A percentile compares a stretch with the other conserved stretches of the same genome.
These are phyloP conservation scores for Mastomys natalensis DNA, from an alignment of 2,113 vertebrate species.

Conservation along the genomic window DNA sequence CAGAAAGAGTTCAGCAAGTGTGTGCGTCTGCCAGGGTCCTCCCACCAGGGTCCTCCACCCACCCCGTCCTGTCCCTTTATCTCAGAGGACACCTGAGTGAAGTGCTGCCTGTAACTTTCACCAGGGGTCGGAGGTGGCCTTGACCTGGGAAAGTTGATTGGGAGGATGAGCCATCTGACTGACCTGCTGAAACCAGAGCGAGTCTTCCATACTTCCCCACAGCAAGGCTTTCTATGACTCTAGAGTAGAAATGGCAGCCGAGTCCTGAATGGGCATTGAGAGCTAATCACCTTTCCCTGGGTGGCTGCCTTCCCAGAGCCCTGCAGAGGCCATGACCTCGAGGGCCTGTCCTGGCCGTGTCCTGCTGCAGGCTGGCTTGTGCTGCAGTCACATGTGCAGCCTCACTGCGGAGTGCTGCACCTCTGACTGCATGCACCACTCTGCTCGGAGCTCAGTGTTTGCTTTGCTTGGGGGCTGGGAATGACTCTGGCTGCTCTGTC, in stretches of 20 bases:
- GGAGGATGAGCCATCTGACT: not conserved
- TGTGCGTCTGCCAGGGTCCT: not conserved
- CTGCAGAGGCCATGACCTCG: not conserved
- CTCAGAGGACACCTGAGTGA: not conserved
- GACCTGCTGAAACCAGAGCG: constrained; percentile 33
- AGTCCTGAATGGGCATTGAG: not conserved
- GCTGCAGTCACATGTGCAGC: constrained; percentile 68
- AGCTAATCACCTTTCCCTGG: not conserved
- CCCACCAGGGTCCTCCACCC: not conserved
- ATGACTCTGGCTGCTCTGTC: not conserved
- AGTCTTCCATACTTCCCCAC: constrained; percentile 8
- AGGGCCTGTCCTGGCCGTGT: not conserved
- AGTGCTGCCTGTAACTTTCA: not conserved
- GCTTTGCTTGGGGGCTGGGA: constrained; percentile 2
- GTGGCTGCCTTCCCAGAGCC: not conserved
- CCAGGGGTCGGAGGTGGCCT: not conserved
- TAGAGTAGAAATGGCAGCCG: not conserved
- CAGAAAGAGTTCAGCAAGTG: constrained; percentile 37
- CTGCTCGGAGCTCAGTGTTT: not conserved
- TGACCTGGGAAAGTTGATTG: not conserved
- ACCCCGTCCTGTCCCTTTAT: not conserved
- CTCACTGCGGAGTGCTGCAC: constrained; percentile 41
- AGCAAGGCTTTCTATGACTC: not conserved
- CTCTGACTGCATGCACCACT: not conserved
- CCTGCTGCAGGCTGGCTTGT: not conserved